These are phyloP conservation scores for Drosophila hamatofila DNA, from an alignment of 2,888 invertebrate species.

Conservation along the genomic window DNA sequence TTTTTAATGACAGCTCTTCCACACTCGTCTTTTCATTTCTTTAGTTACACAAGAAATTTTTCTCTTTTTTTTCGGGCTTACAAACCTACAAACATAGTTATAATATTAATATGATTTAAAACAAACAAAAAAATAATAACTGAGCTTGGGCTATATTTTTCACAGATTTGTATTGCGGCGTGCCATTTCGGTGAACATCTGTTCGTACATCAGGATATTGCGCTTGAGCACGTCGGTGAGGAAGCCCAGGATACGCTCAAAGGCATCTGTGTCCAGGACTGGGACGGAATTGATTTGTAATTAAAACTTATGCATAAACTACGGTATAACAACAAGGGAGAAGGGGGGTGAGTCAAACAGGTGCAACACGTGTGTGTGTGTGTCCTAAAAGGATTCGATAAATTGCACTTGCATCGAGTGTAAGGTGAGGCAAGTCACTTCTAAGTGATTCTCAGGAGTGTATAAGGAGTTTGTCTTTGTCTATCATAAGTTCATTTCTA, in stretches of 20 bases:
- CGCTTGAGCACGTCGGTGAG: constrained; percentile 99
- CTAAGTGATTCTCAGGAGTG: background rate
- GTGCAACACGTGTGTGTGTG: constrained; percentile 6
- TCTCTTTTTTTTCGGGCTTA: constrained; percentile 43
- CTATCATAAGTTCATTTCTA: background rate
- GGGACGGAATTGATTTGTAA: constrained; percentile 60
- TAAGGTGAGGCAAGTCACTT: background rate
- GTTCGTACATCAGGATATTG: constrained; percentile 97
- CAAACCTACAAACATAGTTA: constrained; percentile 8
- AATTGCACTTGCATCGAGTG: background rate
- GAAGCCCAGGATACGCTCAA: constrained; percentile 97
- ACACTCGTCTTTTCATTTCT: background rate
- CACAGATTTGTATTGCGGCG: constrained; percentile 68
- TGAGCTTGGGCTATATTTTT: constrained; percentile 8
- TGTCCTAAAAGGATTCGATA: background rate
- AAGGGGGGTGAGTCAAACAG: background rate
- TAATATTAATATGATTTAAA: background rate
- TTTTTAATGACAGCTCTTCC: constrained; percentile 30
- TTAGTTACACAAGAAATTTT: constrained; percentile 35
- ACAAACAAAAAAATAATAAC: constrained; percentile 13
- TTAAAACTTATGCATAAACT: constrained; percentile 4
- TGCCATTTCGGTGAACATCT: constrained; percentile 78
- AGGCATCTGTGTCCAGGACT: constrained; percentile 98
- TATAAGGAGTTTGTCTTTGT: background rate
- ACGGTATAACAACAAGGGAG: constrained; percentile 8